Conservation (phyloP, 2,113 vertebrate species). For the Neomonachus schauinslandi region DNA sequence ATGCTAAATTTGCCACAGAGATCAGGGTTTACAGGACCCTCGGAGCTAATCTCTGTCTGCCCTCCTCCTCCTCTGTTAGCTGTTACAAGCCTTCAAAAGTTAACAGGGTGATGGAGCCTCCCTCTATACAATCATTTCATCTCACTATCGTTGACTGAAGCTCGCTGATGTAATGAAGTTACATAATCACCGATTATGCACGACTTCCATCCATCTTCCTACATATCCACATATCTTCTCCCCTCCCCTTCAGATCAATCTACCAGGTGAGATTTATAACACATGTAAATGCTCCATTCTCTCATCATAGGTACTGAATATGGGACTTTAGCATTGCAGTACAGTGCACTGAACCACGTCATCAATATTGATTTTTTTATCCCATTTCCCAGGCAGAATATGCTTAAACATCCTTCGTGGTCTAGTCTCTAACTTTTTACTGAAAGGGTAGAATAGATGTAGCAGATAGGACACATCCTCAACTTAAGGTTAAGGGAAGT, state of each 20-base stretch:
- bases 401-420: conserved; percentile 75
- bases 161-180: conserved; percentile 90
- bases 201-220: conserved; percentile 89
- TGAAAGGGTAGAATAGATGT: conserved; percentile 68
- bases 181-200: conserved; percentile 88
- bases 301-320: conserved; percentile 71
- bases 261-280: conserved; percentile 84
- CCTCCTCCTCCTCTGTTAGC: conserved; percentile 68
- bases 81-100: conserved; percentile 83
- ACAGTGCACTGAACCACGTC: conserved; percentile 85
- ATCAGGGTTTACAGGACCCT: conserved; percentile 82
- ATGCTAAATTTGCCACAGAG: conserved; percentile 77
- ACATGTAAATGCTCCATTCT: conserved; percentile 79
- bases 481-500: conserved; percentile 81
- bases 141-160: conserved; percentile 85
- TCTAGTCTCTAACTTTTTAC: conserved; percentile 82
- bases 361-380: conserved; percentile 84
- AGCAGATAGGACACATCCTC: conserved; percentile 66
- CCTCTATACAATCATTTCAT: conserved; percentile 76
- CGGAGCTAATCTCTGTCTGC: conserved; percentile 70
- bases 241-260: conserved; percentile 86
- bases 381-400: conserved; percentile 80
- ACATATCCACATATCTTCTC: conserved; percentile 85
- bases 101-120: conserved; percentile 81
- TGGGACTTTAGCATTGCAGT: conserved; percentile 88